A percentile compares a stretch with the other conserved stretches of the same genome.
These are phyloP conservation scores for Drosophila yakuba DNA, from an alignment of 1,140 invertebrate genomes.

Conservation along the genomic window DNA sequence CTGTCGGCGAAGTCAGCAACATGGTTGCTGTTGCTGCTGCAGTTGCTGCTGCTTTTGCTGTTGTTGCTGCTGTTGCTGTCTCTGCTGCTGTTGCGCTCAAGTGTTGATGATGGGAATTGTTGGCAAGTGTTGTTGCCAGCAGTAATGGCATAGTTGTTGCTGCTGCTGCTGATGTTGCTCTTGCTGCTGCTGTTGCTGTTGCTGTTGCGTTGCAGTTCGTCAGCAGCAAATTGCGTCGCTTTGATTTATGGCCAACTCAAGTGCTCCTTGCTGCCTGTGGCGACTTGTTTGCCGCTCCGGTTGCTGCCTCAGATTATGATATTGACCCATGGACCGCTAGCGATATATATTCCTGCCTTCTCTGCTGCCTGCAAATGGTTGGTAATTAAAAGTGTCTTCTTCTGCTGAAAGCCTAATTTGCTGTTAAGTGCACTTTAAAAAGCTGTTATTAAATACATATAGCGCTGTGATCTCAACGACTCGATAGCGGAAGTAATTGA, in stretches of 20 bases:
- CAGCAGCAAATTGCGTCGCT: constrained; percentile 82
- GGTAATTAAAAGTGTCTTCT: constrained; percentile 81
- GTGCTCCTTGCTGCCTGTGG: constrained; percentile 61
- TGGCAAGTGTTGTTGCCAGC: constrained; percentile 63
- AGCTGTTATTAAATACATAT: constrained; percentile 61
- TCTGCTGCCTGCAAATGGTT: constrained; percentile 52
- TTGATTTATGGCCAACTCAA: constrained; percentile 75
- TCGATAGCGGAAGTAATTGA: constrained; percentile 64
- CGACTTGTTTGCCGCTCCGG: constrained; percentile 68
- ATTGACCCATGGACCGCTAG: constrained; percentile 80
- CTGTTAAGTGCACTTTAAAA: constrained; percentile 77
- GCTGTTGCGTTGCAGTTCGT: constrained; percentile 69
- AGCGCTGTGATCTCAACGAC: constrained; percentile 15
- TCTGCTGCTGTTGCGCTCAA: constrained; percentile 39
- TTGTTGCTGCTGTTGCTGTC: not conserved
- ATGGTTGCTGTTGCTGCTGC: constrained; percentile 49
- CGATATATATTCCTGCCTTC: constrained; percentile 38
- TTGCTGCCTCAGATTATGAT: constrained; percentile 79
- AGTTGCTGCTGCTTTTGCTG: constrained; percentile 26
- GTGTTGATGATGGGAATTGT: constrained; percentile 69
- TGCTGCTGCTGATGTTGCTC: constrained; percentile 25
- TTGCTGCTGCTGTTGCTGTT: constrained; percentile 25
- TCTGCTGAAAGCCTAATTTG: constrained; percentile 75
- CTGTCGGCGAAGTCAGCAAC: constrained; percentile 58
- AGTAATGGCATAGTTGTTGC: constrained; percentile 65